Conservation (phyloP, 2,888 invertebrate species). For the Orthosia cruda region DNA sequence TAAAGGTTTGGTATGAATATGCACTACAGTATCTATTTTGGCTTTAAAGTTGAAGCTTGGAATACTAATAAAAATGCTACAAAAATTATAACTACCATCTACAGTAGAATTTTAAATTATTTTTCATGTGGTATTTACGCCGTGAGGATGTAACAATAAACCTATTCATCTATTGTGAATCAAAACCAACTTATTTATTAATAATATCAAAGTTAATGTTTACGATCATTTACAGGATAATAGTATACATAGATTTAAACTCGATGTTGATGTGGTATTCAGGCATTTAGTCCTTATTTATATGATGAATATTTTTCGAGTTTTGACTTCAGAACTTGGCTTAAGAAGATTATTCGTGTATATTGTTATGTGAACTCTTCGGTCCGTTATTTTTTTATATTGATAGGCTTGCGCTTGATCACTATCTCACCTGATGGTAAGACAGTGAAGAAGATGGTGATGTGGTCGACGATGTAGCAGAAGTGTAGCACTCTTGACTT, state of each 20-base stretch:
- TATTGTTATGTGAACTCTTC: too few species aligned
- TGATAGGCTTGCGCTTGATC: too few species aligned
- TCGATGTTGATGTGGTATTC: conserved; percentile 5
- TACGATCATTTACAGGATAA: conserved; percentile 26
- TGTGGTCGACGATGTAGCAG: too few species aligned
- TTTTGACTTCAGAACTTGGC: neutral
- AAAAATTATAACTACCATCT: neutral
- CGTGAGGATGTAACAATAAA: too few species aligned
- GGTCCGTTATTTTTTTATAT: too few species aligned
- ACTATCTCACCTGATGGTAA: too few species aligned
- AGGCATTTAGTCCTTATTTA: neutral
- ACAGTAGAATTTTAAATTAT: neutral
- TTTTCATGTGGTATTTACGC: too few species aligned
- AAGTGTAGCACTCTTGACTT: too few species aligned
- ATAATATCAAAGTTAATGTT: conserved; percentile 35
- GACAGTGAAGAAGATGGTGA: too few species aligned
- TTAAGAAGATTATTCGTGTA: neutral
- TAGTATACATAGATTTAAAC: neutral
- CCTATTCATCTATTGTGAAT: too few species aligned
- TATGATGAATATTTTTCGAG: neutral
- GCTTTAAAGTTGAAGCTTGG: neutral
- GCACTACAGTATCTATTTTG: neutral
- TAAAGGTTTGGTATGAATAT: conserved; percentile 1
- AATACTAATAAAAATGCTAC: neutral
- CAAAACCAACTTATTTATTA: neutral